Percentiles rank a stretch among this genome's conserved stretches.
phyloP scores from a whole-genome alignment of 2,113 vertebrate genomes.

The Ptyas mucosa region DNA sequence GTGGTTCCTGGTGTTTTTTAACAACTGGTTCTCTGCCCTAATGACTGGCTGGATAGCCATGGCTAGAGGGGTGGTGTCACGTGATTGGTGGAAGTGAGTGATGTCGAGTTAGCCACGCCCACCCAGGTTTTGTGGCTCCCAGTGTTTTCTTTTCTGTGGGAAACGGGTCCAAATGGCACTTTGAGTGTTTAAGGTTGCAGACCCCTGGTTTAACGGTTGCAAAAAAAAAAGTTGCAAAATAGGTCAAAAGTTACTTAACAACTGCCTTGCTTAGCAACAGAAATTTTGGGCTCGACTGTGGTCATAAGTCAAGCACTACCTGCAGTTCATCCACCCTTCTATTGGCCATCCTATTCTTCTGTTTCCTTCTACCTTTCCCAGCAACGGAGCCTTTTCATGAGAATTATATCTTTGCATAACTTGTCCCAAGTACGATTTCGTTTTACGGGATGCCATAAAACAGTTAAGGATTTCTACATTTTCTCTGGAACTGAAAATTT shows the following conservation, averaged over 20 bases:
- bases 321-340: neutral
- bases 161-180: too few relatives aligned
- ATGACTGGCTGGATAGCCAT: too few relatives aligned
- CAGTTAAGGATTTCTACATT: neutral
- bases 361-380: neutral
- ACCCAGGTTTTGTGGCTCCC: too few relatives aligned
- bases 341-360: neutral
- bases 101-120: too few relatives aligned
- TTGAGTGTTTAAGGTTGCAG: too few relatives aligned
- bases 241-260: neutral
- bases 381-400: neutral
- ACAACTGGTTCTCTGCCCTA: too few relatives aligned
- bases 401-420: neutral
- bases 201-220: neutral
- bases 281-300: neutral
- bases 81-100: too few relatives aligned
- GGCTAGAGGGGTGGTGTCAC: too few relatives aligned
- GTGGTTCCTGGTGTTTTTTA: too few relatives aligned
- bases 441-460: constrained; percentile 2
- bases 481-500: neutral
- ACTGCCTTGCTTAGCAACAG: neutral
- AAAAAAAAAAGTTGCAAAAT: neutral
- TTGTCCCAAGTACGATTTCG: neutral
- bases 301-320: neutral
- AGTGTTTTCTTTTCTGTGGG: too few relatives aligned